Base-by-base conservation (phyloP, 2,113 vertebrate species). In the Struthidea cinerea region DNA sequence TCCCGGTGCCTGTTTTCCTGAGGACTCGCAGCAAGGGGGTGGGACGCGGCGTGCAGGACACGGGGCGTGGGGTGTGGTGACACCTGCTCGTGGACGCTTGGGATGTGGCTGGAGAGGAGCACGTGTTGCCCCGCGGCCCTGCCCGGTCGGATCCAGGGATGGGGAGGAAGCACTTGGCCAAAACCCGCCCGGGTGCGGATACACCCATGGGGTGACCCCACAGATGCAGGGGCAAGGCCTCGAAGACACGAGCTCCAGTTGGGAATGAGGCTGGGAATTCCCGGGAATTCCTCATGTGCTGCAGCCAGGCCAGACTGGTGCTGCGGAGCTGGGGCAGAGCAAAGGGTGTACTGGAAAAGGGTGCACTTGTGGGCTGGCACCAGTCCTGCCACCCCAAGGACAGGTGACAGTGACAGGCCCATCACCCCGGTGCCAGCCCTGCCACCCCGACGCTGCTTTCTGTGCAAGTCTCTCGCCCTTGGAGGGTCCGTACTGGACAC, bases 221-320 rank as follows among this genome's bases (percentile, higher is more conserved):
- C 3, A 3, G 52, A 4, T 1, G 35, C 8, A 13, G 39, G 8
- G 8, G 28, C 11, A 7, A 93, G 77, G 84, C 81, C 68, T 56
- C 1, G 0, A 22, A 4, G 64, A 9, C 28, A 15, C 0, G 0
- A 59, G 9, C 3, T 10, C 44, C 2, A 0, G 49, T 2, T 9
- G 57, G 82, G 11, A 17, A 19, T 1, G 12, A n/a, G 17, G 49
- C 11, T 5, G 33, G 1, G 2, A 59, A 10, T 7, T 32, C 52
- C 22, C 3, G 1, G 63, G 27, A 60, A 0, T 22, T 3, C 42
- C 19, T 6, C 1, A 0, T 1, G 41, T 3, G 1, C 52, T 12
- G 61, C 1, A 7, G 13, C 33, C 1, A 2, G 65, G 64, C 33
- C 18, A 2, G 33, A 2, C 16, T 8, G 20, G 37, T 5, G 65